Evolutionary conservation across 2,113 vertebrate species (phyloP).

Genomic region (Amia ocellicauda): DNA sequence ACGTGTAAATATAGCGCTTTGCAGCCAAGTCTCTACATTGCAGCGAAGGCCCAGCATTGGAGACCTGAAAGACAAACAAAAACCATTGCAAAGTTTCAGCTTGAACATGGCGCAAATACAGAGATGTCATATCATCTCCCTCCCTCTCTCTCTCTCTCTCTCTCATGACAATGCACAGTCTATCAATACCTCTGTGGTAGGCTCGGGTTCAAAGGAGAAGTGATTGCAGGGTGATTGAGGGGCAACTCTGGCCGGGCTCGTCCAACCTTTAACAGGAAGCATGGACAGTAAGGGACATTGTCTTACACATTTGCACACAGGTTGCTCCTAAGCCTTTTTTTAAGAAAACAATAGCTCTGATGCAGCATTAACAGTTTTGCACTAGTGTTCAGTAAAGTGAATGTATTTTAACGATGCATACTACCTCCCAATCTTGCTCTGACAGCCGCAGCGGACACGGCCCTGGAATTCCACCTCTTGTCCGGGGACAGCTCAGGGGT

Average conservation of each 20-base stretch:
- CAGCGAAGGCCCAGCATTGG: constrained; percentile 5
- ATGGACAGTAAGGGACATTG: not conserved
- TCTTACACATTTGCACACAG: too few relatives aligned
- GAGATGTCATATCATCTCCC: too few relatives aligned
- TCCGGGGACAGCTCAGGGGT: constrained; percentile 36
- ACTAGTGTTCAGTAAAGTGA: too few relatives aligned
- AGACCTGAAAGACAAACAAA: constrained; percentile 27
- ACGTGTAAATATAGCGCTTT: constrained; percentile 57
- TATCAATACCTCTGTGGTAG: constrained; percentile 37
- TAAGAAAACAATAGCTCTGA: too few relatives aligned
- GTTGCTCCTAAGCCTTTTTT: too few relatives aligned
- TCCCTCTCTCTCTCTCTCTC: not conserved
- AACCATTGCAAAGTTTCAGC: too few relatives aligned
- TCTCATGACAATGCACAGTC: not conserved
- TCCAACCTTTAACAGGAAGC: constrained; percentile 48
- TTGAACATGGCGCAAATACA: too few relatives aligned
- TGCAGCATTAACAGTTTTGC: too few relatives aligned
- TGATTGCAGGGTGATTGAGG: not conserved
- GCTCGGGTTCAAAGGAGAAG: constrained; percentile 30
- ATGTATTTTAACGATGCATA: not conserved
- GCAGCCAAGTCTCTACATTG: constrained; percentile 31
- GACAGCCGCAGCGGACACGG: constrained; percentile 42
- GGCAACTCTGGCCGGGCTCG: constrained; percentile 38
- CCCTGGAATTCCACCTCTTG: constrained; percentile 59
- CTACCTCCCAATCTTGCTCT: constrained; percentile 59